Evolutionary conservation across 2,797 vertebrate genomes (phyloP), one percentile per base, ranked within the genome.

Genomic region (Coilia nasus): DNA sequence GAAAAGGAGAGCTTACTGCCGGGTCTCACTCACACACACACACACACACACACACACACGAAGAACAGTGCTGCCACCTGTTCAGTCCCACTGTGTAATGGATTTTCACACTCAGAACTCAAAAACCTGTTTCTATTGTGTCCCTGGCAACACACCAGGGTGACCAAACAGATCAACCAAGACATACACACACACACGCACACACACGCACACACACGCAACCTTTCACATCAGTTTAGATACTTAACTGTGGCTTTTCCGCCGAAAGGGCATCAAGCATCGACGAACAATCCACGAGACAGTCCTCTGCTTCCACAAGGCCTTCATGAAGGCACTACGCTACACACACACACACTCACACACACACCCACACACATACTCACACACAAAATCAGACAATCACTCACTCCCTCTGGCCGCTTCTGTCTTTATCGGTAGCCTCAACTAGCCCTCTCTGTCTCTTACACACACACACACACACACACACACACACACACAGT

Each of bases 201-300:
- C 50, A 54, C 50, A 54, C 50, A 54, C 46, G 10, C 46, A 47
- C 46, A 47, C 46, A 47, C 46, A 47, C 46, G 10, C 46, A 47
- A 47, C 10, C 50, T 10, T 10, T 54, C 50, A 9, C 50, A 14
- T 54, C 2, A 54, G 17, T 23, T 67, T 50, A 50, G 15, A 88
- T 91, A 96, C 94, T 94, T 94, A 95, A 94, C 95, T 96, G 89
- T 88, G 87, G 92, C 89, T 92, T 88, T 90, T 94, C 86, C 90
- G 90, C 82, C 92, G 91, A 88, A 94, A 89, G 83, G 94, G 94
- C 94, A 95, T 94, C 89, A 94, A 90, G 64, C 88, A n/a, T n/a
- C n/a, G n/a, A n/a, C n/a, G 88, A 62, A 93, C 89, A n/a, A 95
- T 95, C 94, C 94, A 95, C 92, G 89, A 84, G 85, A 94, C 92